phyloP scores from a whole-genome alignment of 2,797 vertebrate species.

The Tolypeutes matacus region DNA sequence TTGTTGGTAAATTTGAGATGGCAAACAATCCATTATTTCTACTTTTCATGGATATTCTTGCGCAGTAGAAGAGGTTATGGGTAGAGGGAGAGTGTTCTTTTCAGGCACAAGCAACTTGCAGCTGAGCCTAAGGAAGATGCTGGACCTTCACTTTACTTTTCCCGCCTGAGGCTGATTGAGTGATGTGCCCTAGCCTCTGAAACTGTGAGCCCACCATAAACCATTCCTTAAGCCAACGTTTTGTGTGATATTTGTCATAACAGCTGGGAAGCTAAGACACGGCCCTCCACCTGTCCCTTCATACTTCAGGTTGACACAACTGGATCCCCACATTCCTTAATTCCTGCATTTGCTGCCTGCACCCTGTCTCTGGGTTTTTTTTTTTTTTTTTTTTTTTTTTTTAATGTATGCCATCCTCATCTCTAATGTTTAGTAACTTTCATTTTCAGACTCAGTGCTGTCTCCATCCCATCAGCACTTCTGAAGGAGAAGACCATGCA shows the following conservation, averaged over 20 bases:
- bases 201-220: no score
- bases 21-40: background rate
- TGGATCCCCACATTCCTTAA: background rate
- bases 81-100: background rate
- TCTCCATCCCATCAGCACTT: background rate
- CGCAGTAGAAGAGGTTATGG: background rate
- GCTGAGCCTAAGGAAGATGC: background rate
- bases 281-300: no score
- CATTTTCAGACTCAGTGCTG: background rate
- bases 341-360: background rate
- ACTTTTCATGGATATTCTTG: background rate
- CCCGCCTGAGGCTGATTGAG: no score
- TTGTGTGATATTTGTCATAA: no score
- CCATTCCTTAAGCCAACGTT: no score
- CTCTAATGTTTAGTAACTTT: background rate
- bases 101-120: background rate
- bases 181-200: no score
- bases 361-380: no score
- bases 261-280: background rate
- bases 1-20: background rate
- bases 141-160: background rate
- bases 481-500: background rate
- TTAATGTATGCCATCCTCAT: background rate
- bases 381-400: no score
- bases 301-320: background rate